Percentiles rank a stretch among this genome's conserved stretches.
Evolutionary conservation across 2,888 invertebrate species (phyloP).

Genomic region (Steinernema hermaphroditum): DNA sequence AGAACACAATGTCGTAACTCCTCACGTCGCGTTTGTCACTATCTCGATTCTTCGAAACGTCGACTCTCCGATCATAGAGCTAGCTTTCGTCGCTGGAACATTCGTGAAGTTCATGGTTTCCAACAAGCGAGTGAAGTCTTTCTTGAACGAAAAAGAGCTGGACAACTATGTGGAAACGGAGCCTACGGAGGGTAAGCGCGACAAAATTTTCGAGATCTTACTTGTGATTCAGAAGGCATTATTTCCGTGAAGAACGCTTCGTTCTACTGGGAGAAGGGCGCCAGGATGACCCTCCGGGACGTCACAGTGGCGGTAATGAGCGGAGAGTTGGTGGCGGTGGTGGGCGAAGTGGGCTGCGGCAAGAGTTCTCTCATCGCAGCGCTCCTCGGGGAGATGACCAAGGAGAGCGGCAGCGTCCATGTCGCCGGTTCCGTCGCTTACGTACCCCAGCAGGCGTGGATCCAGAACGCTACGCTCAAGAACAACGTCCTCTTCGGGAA

Average conservation of each 20-base stretch:
- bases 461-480: constrained; percentile 88
- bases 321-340: constrained; percentile 68
- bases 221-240: neutral
- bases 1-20: constrained; percentile 76
- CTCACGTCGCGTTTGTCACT: constrained; percentile 76
- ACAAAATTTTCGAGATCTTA: constrained; percentile 31
- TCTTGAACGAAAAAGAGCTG: constrained; percentile 65
- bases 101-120: constrained; percentile 58
- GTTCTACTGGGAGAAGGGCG: constrained; percentile 79
- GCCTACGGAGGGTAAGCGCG: neutral
- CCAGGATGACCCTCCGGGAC: constrained; percentile 45
- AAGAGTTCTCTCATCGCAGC: constrained; percentile 80
- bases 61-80: constrained; percentile 81
- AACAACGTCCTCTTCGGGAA: constrained; percentile 84
- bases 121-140: constrained; percentile 62
- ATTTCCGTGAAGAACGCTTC: constrained; percentile 82
- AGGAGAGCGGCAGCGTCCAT: constrained; percentile 49
- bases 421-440: constrained; percentile 77
- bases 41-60: constrained; percentile 84
- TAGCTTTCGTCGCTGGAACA: constrained; percentile 69
- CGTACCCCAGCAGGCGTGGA: constrained; percentile 96
- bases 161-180: constrained; percentile 69
- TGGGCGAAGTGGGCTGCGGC: constrained; percentile 69
- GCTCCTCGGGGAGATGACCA: constrained; percentile 73
- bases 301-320: constrained; percentile 73